Conservation (phyloP, 1,140 invertebrate species). For the Marisa cornuarietis region DNA sequence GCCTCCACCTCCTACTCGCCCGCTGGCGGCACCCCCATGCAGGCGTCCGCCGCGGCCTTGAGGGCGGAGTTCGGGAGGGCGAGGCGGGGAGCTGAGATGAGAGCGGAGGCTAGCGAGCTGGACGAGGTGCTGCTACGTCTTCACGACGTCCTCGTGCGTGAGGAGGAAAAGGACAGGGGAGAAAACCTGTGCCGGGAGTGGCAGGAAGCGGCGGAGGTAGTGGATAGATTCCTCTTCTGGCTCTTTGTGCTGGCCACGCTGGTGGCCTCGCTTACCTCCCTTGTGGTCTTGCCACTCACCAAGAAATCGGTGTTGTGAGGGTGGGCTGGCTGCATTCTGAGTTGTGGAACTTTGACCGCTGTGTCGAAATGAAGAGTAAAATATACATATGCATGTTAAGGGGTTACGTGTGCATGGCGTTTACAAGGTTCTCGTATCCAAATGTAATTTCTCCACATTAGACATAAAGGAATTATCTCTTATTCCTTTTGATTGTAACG, state of each 20-base stretch:
- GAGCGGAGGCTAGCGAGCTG: slow-evolving; percentile 22
- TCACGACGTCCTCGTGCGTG: slow-evolving; percentile 36
- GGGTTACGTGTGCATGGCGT: too few species aligned
- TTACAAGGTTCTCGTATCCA: too few species aligned
- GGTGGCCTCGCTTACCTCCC: slow-evolving; percentile 88
- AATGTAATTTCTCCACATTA: too few species aligned
- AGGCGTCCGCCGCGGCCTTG: not conserved
- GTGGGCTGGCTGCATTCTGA: not conserved
- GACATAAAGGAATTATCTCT: too few species aligned
- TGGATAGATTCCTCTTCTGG: slow-evolving; percentile 95
- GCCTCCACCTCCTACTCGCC: not conserved
- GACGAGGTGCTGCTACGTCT: slow-evolving; percentile 40
- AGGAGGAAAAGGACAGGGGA: slow-evolving; percentile 38
- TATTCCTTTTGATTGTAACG: too few species aligned
- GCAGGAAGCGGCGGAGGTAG: slow-evolving; percentile 99
- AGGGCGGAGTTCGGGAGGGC: not conserved
- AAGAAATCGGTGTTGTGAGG: slow-evolving; percentile 19
- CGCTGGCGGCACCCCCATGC: not conserved
- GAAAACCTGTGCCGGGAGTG: slow-evolving; percentile 71
- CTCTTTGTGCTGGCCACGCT: slow-evolving; percentile 97
- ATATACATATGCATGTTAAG: too few species aligned
- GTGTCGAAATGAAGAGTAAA: not conserved
- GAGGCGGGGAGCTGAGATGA: not conserved
- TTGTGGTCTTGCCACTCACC: slow-evolving; percentile 93
- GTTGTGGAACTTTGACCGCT: not conserved